These are phyloP conservation scores for Heterotilapia buettikoferi DNA, from an alignment of 2,113 vertebrate species.

Conservation along the genomic window DNA sequence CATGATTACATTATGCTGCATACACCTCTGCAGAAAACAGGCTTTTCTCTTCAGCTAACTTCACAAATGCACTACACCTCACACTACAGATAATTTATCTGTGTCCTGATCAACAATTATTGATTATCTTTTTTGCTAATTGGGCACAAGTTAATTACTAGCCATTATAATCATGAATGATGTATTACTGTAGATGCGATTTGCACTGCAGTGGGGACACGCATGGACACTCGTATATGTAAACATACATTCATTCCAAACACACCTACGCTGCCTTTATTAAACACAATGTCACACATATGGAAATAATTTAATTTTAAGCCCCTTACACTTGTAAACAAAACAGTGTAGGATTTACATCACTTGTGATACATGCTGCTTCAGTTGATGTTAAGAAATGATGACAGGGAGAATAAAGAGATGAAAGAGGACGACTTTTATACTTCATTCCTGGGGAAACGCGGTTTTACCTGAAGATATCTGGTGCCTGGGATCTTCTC, in stretches of 20 bases:
- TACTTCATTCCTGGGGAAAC: conserved; percentile 10
- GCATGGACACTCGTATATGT: not conserved
- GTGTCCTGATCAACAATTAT: conserved; percentile 63
- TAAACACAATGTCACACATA: not conserved
- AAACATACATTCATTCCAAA: conserved; percentile 12
- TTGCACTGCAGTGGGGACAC: not conserved
- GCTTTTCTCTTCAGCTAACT: not conserved
- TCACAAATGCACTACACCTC: conserved; percentile 10
- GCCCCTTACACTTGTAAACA: not conserved
- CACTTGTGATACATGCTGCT: not conserved
- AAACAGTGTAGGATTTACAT: conserved; percentile 3
- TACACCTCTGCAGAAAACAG: not conserved
- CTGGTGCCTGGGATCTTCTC: conserved; percentile 43
- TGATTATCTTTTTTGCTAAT: conserved; percentile 70
- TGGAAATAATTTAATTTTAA: conserved; percentile 3
- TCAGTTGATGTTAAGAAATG: not conserved
- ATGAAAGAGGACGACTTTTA: not conserved
- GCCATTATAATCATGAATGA: conserved; percentile 71
- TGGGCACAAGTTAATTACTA: conserved; percentile 68
- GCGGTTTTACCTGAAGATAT: conserved; percentile 46
- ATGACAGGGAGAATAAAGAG: not conserved
- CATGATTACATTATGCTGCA: conserved; percentile 21
- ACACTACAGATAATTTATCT: conserved; percentile 44
- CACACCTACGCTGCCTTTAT: not conserved
- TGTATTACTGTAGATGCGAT: conserved; percentile 50